phyloP scores from a whole-genome alignment of 2,888 invertebrate genomes.

The Saturnia pavonia region DNA sequence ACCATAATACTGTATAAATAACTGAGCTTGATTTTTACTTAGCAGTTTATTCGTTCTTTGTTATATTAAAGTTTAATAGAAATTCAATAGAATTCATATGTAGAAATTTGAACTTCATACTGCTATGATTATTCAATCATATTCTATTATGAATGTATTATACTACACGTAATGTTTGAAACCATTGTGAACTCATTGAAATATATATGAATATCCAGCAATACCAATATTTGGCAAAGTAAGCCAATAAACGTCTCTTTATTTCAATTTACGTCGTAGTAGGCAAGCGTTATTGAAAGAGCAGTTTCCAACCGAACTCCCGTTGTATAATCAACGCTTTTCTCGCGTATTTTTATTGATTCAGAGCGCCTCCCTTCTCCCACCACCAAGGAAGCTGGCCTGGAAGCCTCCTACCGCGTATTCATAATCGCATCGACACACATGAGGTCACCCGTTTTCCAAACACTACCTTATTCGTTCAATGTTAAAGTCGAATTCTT shows the following conservation, averaged over 20 bases:
- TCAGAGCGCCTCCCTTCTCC: constrained; percentile 59
- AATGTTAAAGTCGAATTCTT: constrained; percentile 52
- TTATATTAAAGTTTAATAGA: neutral
- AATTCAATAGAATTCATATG: neutral
- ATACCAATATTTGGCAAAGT: constrained; percentile 23
- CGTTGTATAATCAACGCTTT: constrained; percentile 80
- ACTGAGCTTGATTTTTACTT: neutral
- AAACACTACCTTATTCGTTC: constrained; percentile 59
- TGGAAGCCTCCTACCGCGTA: constrained; percentile 80
- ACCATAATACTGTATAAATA: neutral
- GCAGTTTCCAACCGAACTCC: constrained; percentile 69
- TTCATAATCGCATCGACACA: constrained; percentile 81
- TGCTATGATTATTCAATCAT: neutral
- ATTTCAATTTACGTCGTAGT: constrained; percentile 55
- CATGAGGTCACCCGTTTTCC: constrained; percentile 51
- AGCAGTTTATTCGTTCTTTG: too few relatives aligned
- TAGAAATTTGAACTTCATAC: too few relatives aligned
- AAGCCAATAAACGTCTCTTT: constrained; percentile 49
- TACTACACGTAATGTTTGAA: neutral
- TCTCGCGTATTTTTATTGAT: constrained; percentile 82
- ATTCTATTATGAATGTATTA: neutral
- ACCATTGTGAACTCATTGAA: constrained; percentile 2
- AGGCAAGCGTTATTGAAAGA: constrained; percentile 62
- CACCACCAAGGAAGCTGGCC: constrained; percentile 67
- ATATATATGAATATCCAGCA: neutral